Evolutionary conservation across 2,888 invertebrate species (phyloP).

Genomic region (Nasonia oneida): DNA sequence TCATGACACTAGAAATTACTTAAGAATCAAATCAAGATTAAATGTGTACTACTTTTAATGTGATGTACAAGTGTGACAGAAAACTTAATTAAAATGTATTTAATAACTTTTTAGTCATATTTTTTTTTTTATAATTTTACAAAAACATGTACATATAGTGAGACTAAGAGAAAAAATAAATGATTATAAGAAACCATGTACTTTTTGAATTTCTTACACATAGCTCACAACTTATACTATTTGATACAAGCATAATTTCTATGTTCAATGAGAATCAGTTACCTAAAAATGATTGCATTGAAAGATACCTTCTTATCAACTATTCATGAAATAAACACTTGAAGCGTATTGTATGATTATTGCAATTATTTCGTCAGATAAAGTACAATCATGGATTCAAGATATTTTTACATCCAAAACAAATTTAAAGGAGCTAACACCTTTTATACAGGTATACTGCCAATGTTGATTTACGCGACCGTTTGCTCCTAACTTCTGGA

Average conservation of each 20-base stretch:
- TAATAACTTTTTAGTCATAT: constrained; percentile 43
- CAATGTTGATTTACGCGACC: too few species aligned
- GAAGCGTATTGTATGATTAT: background rate
- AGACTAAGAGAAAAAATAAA: constrained; percentile 65
- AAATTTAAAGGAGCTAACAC: background rate
- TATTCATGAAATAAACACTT: background rate
- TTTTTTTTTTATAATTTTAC: constrained; percentile 50
- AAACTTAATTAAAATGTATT: constrained; percentile 41
- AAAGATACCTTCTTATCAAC: background rate
- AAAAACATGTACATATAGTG: constrained; percentile 65
- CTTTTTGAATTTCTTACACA: background rate
- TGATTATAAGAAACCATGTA: constrained; percentile 32
- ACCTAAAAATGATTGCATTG: background rate
- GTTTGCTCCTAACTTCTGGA: too few species aligned
- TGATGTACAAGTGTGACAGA: constrained; percentile 40
- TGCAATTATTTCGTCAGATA: background rate
- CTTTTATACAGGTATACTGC: too few species aligned
- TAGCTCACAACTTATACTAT: background rate
- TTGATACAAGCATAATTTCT: background rate
- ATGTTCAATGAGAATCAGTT: background rate
- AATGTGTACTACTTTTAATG: constrained; percentile 51
- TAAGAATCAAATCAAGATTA: constrained; percentile 49
- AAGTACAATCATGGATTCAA: background rate
- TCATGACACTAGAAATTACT: constrained; percentile 48
- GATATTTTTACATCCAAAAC: background rate